These are phyloP conservation scores for Hypothenemus hampei DNA, from an alignment of 1,140 invertebrate species.

Conservation along the genomic window DNA sequence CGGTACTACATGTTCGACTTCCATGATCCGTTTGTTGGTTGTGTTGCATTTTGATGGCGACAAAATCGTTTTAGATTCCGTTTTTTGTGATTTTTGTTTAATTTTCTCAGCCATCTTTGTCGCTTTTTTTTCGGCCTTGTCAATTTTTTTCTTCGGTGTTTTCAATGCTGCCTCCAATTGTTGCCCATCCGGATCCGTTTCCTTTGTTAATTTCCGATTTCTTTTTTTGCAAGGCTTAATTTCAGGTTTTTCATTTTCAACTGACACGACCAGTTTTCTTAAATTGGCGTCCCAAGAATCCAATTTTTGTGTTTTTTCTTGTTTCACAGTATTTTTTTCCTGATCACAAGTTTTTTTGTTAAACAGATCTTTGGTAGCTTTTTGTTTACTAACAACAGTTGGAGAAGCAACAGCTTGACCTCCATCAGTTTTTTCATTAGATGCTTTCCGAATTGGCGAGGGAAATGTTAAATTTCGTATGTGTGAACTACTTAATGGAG, in stretches of 20 bases:
- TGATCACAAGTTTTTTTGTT: conserved; percentile 3
- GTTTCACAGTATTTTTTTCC: not conserved
- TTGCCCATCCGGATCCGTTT: conserved; percentile 16
- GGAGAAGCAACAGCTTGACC: not conserved
- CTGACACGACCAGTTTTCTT: not conserved
- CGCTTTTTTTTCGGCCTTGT: not conserved
- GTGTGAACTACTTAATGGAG: conserved; percentile 31
- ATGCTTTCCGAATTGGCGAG: conserved; percentile 27
- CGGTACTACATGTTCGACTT: conserved; percentile 11
- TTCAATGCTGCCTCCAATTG: conserved; percentile 21
- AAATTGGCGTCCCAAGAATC: conserved; percentile 9
- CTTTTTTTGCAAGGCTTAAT: not conserved
- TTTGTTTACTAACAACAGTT: conserved; percentile 12
- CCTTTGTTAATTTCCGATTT: not conserved
- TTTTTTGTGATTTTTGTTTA: not conserved
- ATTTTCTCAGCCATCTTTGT: not conserved
- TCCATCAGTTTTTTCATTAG: conserved; percentile 1
- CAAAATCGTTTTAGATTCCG: conserved; percentile 25
- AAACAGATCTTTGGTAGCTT: conserved; percentile 23
- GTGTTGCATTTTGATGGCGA: conserved; percentile 33
- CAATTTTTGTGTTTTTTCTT: not conserved
- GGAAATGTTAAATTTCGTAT: conserved; percentile 36
- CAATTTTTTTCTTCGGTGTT: conserved; percentile 12
- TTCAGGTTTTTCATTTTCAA: not conserved
- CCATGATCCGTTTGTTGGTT: conserved; percentile 30